A percentile compares a stretch with the other conserved stretches of the same genome.
Conservation (phyloP, 2,797 vertebrate genomes). For the Chromobotia macracanthus region DNA sequence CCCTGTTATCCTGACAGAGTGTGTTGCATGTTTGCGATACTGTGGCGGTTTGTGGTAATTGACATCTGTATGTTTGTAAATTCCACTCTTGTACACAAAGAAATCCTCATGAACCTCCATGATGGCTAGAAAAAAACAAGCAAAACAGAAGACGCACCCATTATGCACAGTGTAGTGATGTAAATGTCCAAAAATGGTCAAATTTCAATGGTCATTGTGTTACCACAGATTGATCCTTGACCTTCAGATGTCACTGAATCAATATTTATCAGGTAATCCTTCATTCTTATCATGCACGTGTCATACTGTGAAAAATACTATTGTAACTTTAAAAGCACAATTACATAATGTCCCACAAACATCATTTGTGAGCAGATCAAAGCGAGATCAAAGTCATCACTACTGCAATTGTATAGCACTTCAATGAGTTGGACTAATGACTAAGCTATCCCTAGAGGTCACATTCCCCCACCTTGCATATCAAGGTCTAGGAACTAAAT, state of each 20-base stretch:
- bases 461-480: background rate
- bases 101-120: constrained; percentile 98
- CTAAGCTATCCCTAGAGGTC: no score
- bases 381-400: constrained; percentile 39
- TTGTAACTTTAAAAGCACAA: constrained; percentile 7
- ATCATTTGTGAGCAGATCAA: constrained; percentile 33
- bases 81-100: constrained; percentile 90
- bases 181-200: background rate
- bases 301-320: background rate
- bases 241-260: background rate
- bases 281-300: background rate
- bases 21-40: constrained; percentile 88
- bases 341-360: constrained; percentile 37
- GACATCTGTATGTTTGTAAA: constrained; percentile 89
- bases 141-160: constrained; percentile 41
- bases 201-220: background rate
- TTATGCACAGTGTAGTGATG: constrained; percentile 7
- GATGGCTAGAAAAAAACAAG: constrained; percentile 81
- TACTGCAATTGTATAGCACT: constrained; percentile 16
- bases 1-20: constrained; percentile 94
- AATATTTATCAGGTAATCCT: background rate
- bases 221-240: background rate
- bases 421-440: constrained; percentile 33
- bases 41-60: constrained; percentile 79
- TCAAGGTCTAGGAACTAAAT: background rate